Conservation (phyloP, 2,888 invertebrate species). For the Spodoptera picta region DNA sequence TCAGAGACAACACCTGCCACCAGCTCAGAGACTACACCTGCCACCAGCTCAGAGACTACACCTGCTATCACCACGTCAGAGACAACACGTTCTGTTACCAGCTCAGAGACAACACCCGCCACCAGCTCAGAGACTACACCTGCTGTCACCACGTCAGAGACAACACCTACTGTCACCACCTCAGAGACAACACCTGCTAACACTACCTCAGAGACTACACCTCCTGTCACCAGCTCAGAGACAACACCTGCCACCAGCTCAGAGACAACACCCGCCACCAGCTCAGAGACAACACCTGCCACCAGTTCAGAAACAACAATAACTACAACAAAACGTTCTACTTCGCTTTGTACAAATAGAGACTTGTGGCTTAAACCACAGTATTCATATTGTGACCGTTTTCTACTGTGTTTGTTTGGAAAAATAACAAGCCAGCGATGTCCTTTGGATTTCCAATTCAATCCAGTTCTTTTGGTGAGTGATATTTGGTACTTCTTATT, state of each 20-base stretch:
- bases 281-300: no score
- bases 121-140: no score
- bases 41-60: background rate
- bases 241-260: background rate
- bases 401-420: conserved; percentile 18
- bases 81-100: background rate
- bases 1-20: background rate
- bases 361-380: conserved; percentile 1
- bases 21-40: no score
- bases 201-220: background rate
- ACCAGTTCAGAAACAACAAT: background rate
- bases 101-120: background rate
- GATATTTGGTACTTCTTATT: background rate
- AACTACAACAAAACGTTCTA: background rate
- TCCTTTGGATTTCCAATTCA: background rate
- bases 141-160: background rate
- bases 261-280: no score
- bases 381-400: background rate
- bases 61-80: background rate
- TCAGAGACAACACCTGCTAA: background rate
- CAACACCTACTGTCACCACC: no score
- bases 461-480: background rate
- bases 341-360: background rate
- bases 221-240: background rate
- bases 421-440: background rate